These are phyloP conservation scores for Hucho hucho DNA, from an alignment of 2,113 vertebrate genomes.

Conservation along the genomic window DNA sequence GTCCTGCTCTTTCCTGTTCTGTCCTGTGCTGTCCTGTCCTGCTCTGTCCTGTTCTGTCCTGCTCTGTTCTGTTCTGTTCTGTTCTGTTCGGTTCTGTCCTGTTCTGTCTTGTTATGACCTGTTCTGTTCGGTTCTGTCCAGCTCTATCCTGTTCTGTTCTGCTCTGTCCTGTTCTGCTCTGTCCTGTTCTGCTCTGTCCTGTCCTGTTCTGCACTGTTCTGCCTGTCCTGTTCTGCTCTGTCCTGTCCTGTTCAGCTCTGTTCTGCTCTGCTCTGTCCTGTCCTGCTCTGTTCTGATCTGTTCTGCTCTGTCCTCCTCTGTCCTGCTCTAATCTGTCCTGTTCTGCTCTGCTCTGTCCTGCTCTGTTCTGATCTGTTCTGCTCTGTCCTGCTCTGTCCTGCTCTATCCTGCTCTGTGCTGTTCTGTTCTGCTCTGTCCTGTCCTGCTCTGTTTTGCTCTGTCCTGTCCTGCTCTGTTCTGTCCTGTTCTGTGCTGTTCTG, in stretches of 20 bases:
- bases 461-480: no score
- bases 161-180: no score
- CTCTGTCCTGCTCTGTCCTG: accelerated
- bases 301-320: no score
- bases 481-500: accelerated
- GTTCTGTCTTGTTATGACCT: accelerated
- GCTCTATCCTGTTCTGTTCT: no score
- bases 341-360: accelerated
- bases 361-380: accelerated
- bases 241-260: accelerated
- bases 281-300: accelerated
- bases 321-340: accelerated
- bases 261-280: accelerated
- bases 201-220: accelerated
- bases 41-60: accelerated
- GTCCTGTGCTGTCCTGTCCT: no score
- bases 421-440: no score
- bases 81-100: accelerated
- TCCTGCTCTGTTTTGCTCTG: no score
- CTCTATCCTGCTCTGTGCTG: accelerated
- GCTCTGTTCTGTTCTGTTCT: accelerated
- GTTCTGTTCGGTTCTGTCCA: accelerated
- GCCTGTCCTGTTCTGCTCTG: no score
- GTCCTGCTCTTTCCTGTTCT: accelerated
- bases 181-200: no score